These are phyloP conservation scores for Patiria pectinifera DNA, from an alignment of 53 echinoderm and acorn worm genomes.

Conservation along the genomic window DNA sequence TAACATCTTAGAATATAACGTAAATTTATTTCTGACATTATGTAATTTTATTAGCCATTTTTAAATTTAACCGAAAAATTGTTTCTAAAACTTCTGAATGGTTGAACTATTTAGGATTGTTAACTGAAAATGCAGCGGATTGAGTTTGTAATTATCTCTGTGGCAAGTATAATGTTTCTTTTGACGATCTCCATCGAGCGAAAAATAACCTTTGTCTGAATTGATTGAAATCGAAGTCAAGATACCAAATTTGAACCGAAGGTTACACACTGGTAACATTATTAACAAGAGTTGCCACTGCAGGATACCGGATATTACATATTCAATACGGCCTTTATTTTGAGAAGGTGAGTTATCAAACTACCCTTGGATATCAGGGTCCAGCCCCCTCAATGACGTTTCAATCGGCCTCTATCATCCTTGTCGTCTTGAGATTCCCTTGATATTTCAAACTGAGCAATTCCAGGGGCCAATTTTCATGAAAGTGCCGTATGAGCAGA, in stretches of 20 bases:
- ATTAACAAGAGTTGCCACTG: background rate
- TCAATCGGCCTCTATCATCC: background rate
- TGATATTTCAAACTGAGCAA: background rate
- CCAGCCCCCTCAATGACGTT: background rate
- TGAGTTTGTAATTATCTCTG: no score
- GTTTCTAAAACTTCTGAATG: no score
- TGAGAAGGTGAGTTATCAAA: background rate
- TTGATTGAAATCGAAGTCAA: background rate
- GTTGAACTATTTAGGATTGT: no score
- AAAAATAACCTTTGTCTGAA: no score
- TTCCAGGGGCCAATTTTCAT: background rate
- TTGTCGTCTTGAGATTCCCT: background rate
- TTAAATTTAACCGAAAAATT: no score
- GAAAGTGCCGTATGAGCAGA: background rate
- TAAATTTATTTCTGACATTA: no score
- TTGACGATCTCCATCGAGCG: no score
- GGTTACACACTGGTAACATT: background rate
- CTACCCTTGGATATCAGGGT: background rate
- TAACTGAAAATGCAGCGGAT: no score
- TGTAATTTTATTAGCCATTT: no score
- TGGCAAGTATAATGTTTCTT: no score
- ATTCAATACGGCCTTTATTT: slow-evolving; percentile 42
- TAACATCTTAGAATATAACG: no score
- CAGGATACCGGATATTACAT: slow-evolving; percentile 35
- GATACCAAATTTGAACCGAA: background rate